Conservation (phyloP, 2,888 invertebrate species). For the Tetragonisca angustula region DNA sequence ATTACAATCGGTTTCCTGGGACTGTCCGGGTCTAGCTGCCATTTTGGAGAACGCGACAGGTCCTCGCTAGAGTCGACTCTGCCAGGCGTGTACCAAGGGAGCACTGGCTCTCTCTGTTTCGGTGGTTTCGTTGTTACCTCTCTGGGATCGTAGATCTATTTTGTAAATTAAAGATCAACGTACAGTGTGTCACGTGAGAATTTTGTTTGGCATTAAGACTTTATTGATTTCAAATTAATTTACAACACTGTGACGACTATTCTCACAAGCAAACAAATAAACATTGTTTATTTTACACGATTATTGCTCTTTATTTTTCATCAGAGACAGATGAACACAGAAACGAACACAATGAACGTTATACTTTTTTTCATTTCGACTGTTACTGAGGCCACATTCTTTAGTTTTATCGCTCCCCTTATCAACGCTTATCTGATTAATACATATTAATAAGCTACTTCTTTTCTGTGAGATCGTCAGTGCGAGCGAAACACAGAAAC, state of each 20-base stretch:
- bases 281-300: neutral
- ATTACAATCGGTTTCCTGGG: conserved; percentile 36
- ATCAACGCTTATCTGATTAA: conserved; percentile 48
- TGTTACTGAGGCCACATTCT: neutral
- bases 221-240: neutral
- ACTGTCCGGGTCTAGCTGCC: conserved; percentile 38
- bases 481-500: neutral
- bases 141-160: conserved; percentile 63
- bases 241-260: neutral
- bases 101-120: conserved; percentile 64
- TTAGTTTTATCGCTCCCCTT: conserved; percentile 23
- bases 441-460: conserved; percentile 16
- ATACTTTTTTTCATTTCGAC: neutral
- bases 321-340: too few species aligned
- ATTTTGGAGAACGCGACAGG: conserved; percentile 52
- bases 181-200: neutral
- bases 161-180: neutral
- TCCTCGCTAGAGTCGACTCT: conserved; percentile 38
- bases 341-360: neutral
- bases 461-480: neutral
- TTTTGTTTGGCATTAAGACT: neutral
- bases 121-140: conserved; percentile 72
- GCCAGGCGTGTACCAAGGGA: conserved; percentile 68
- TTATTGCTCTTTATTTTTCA: neutral
- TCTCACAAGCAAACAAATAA: neutral